Evolutionary conservation across 2,113 vertebrate genomes (phyloP).

Genomic region (Polypterus senegalus): DNA sequence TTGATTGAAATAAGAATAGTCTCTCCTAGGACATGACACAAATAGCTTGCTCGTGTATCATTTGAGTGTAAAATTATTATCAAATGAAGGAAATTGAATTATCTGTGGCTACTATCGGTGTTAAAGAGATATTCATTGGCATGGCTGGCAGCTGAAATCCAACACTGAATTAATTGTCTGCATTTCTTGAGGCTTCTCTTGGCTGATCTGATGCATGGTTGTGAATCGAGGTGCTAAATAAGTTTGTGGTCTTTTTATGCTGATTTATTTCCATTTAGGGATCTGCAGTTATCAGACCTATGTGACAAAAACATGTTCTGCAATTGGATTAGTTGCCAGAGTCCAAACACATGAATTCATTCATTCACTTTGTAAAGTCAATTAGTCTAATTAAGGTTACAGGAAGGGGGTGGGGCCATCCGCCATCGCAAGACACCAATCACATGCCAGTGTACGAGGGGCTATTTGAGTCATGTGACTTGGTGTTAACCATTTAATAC

Average conservation of each 20-base stretch:
- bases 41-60: too few relatives aligned
- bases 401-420: neutral
- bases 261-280: slow-evolving; percentile 19
- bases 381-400: neutral
- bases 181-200: slow-evolving; percentile 14
- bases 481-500: too few relatives aligned
- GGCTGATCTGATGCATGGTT: neutral
- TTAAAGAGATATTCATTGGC: too few relatives aligned
- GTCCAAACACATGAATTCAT: neutral
- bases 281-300: slow-evolving; percentile 17
- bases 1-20: too few relatives aligned
- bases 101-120: too few relatives aligned
- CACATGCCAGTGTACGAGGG: too few relatives aligned
- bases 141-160: too few relatives aligned
- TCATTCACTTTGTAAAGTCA: neutral
- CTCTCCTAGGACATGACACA: too few relatives aligned
- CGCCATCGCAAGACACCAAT: neutral
- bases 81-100: too few relatives aligned
- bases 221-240: slow-evolving; percentile 12
- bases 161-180: slow-evolving; percentile 13
- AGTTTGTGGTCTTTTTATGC: slow-evolving; percentile 17
- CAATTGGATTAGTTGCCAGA: slow-evolving; percentile 9
- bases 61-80: too few relatives aligned
- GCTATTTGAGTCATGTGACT: too few relatives aligned
- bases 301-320: neutral